Evolutionary conservation across 1,140 invertebrate species (phyloP), one percentile per base, ranked within the genome.

Genomic region (Pseudomyrmex cubaensis): DNA sequence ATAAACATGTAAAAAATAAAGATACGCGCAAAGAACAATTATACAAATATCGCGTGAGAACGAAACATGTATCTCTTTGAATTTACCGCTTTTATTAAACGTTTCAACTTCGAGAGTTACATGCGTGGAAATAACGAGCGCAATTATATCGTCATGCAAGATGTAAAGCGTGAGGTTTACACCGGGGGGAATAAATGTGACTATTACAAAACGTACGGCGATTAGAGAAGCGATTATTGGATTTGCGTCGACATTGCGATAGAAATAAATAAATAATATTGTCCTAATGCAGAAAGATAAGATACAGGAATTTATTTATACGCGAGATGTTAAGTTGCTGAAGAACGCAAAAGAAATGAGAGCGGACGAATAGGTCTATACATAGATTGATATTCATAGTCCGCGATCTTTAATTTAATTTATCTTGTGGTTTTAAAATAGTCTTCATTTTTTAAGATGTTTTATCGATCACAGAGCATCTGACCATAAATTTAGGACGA

Each of bases 171-270:
- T 17, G 25, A 2, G 15, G 10, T 2, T 5, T 46, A 2, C 48
- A 25, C 0, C 25, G 10, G 17, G 17, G 7, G 25, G 12, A 25
- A 10, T 67, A 5, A 17, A 57, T 12, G 1, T 13, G 20, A 48
- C 46, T n/a, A 46, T 57, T 22, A n/a, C 4, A 2, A 1, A 12
- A 54, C 46, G 22, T 35, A 63, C 15, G 10, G n/a, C 13, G 62
- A 77, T 66, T 48, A 44, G 48, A 77, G 56, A 77, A 77, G 48
- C 17, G 7, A 35, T 57, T 56, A 44, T 20, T 77, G 13, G 8
- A 1, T 20, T n/a, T 2, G 44, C 25, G 15, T 46, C 25, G 35
- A 77, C n/a, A n/a, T 7, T 15, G 25, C 25, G 22, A 64, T 44
- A 61, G 52, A 22, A 63, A 12, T 1, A 12, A 17, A 25, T 20